Evolutionary conservation across 2,888 invertebrate genomes (phyloP).

Genomic region (Xanthostigma xanthostigma): DNA sequence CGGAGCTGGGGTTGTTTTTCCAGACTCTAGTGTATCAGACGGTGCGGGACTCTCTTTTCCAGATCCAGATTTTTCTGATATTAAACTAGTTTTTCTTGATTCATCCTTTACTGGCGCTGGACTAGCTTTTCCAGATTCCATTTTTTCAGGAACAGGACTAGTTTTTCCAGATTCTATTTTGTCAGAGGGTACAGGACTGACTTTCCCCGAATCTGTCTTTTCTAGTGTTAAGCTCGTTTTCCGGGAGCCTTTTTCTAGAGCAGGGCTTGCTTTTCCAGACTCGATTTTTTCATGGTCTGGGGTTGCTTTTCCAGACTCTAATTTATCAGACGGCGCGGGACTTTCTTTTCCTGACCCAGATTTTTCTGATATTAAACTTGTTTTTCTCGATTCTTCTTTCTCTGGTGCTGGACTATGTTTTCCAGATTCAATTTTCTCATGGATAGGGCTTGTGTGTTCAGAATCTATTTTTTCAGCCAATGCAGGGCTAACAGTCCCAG

Average conservation of each 20-base stretch:
- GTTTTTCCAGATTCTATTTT: conserved; percentile 3
- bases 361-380: not conserved
- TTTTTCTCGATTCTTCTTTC: not conserved
- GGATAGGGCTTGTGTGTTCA: conserved; percentile 3
- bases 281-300: not conserved
- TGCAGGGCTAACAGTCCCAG: conserved; percentile 16
- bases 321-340: not conserved
- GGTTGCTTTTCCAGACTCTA: not conserved
- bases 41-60: not conserved
- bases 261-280: not conserved
- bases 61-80: not conserved
- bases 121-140: conserved; percentile 2
- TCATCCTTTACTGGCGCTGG: conserved; percentile 3
- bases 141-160: conserved; percentile 4
- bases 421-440: conserved; percentile 4
- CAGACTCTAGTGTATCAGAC: conserved; percentile 21
- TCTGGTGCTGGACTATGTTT: conserved; percentile 7
- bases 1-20: conserved; percentile 32
- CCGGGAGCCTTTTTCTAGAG: conserved; percentile 8
- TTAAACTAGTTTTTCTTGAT: conserved; percentile 3
- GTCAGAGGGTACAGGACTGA: not conserved
- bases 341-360: not conserved
- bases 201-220: not conserved
- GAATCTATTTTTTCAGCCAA: conserved; percentile 10
- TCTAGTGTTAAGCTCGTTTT: not conserved